Percentiles rank a stretch among this genome's conserved stretches.
phyloP scores from a whole-genome alignment of 2,888 invertebrate genomes.

The Drosophila conformis region DNA sequence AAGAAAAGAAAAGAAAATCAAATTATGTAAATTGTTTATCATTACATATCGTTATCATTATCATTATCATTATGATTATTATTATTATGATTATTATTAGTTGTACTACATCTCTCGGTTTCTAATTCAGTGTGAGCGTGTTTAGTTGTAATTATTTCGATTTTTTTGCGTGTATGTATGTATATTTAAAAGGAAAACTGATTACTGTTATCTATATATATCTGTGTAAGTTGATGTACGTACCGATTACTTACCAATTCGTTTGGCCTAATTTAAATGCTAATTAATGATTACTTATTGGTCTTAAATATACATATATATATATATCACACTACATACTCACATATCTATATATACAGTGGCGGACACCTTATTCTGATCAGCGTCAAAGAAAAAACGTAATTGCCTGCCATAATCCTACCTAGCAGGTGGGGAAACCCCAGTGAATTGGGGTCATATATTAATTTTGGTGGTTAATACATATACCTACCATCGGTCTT shows the following conservation, averaged over 20 bases:
- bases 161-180: slow-evolving; percentile 43
- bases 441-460: no score
- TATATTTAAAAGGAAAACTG: slow-evolving; percentile 12
- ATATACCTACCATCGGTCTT: no score
- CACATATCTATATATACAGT: slow-evolving; percentile 11
- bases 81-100: slow-evolving; percentile 14
- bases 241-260: slow-evolving; percentile 43
- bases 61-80: slow-evolving; percentile 1
- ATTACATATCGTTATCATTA: slow-evolving; percentile 54
- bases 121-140: slow-evolving; percentile 29
- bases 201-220: slow-evolving; percentile 51
- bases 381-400: no score
- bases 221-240: slow-evolving; percentile 48
- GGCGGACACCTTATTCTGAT: no score
- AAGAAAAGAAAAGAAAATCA: slow-evolving; percentile 16
- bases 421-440: no score
- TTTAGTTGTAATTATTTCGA: slow-evolving; percentile 34
- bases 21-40: slow-evolving; percentile 68
- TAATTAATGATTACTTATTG: slow-evolving; percentile 46
- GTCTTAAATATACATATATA: slow-evolving; percentile 24
- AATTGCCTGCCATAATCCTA: no score
- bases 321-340: slow-evolving; percentile 15
- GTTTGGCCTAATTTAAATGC: slow-evolving; percentile 53
- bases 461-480: no score
- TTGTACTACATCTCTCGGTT: slow-evolving; percentile 34